Base-by-base conservation (phyloP, 2,888 invertebrate species). In the Apantesis nais region DNA sequence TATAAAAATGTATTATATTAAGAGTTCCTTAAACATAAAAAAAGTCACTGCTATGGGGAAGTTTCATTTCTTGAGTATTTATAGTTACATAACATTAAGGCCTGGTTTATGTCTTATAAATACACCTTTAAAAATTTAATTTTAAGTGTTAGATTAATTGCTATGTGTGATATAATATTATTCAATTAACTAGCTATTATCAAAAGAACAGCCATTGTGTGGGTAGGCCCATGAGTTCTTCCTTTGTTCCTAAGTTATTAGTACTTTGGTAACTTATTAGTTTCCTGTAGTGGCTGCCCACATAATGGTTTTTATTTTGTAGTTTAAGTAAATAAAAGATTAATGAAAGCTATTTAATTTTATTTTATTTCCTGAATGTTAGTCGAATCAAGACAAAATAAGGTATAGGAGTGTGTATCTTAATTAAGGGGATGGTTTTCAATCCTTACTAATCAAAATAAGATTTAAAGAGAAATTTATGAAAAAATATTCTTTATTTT, bases 131-230 rank as follows among this genome's bases (percentile, higher is more conserved):
- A 61, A 67, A 25, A 31, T 44, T 29, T 72, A 68, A 70, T 62
- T 22, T 70, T 81, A 77, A 81, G 74, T 74, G 37, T 65, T 79
- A 82, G 77, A 70, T 80, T 75, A 71, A 80, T 67, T 77, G 74
- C 79, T 82, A 78, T 76, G 81, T 82, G 83, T 83, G 83, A 83
- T 82, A 83, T 83, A 82, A 77, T 75, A 73, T 77, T 79, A 82
- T 80, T 80, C 73, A 80, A 78, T 77, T 77, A 74, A 68, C 44
- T 80, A 78, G 76, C 74, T 71, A 76, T 68, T 48, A 75, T 75
- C n/a, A n/a, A n/a, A 39, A 66, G 75, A 80, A 77, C 74, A 75
- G 74, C 67, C 74, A 76, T 70, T 80, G 80, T 75, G 66, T 76
- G 78, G 76, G 69, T 68, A 72, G 68, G 58, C 58, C 68, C 65